Base-by-base conservation (phyloP, 2,797 vertebrate species). In the Pampus argenteus region DNA sequence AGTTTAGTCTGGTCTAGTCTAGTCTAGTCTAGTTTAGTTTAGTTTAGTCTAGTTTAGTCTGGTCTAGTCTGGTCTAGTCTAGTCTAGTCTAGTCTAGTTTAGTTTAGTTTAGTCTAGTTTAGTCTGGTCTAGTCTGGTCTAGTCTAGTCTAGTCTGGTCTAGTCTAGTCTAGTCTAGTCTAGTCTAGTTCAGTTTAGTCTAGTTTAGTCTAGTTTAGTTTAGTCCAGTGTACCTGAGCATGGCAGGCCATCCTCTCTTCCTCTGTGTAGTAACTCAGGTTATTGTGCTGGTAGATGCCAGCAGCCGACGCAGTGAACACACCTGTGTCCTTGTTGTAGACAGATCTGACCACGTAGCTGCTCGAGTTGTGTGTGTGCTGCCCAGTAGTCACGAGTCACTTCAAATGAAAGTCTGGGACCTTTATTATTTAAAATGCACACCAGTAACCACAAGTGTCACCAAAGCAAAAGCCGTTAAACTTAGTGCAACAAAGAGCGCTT, bases 281-380 rank as follows among this genome's bases (percentile, higher is more conserved):
- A 68, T 78, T 76, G 57, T 59, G 49, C 67, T 85, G 79, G 58
- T 80, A 78, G 31, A 85, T 48, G 2, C 76, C 80, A 14, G 59
- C 5, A 3, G 78, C 40, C 0, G 81, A 74, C 1, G 52, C 76
- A 0, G 45, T 77, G 64, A 86, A 86, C 13, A 79, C 11, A 11
- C 84, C 79, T 0, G 76, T 71, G 6, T 22, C 6, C 9, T 69
- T 74, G 52, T 50, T 23, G 31, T 86, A 84, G 9, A 22, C 78
- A 0, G 60, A 70, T 36, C 34, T 36, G 11, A 36, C 34, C 11
- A 36, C 11, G 10, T 13, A 36, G 34, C 34, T 36, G 34, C 34
- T 36, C 34, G 13, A 36, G 11, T 10, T 36, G 34, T 36, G 10
- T 36, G 34, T 36, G 34, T n/a, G n/a, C n/a, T n/a, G n/a, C n/a